Evolutionary conservation across 2,113 vertebrate genomes (phyloP).

Genomic region (Myrmecobius fasciatus): DNA sequence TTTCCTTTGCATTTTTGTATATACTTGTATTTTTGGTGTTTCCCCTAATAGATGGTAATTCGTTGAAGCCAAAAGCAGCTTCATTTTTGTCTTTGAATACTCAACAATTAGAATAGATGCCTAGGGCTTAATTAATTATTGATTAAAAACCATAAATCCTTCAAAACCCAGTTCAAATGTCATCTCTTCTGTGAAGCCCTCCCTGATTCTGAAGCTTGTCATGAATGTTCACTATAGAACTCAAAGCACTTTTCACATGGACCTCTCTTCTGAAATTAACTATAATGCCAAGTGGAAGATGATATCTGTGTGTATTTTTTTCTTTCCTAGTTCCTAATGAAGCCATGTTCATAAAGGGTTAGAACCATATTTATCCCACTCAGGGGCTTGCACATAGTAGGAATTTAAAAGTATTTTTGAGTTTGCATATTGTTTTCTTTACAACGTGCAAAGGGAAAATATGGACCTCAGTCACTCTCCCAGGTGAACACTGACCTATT

Average conservation of each 20-base stretch:
- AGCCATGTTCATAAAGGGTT: background rate
- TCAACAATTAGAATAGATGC: background rate
- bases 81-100: background rate
- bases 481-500: background rate
- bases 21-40: background rate
- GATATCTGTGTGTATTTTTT: background rate
- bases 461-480: slow-evolving; percentile 9
- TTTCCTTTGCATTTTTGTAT: background rate
- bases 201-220: background rate
- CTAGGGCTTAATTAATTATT: background rate
- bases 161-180: background rate
- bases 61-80: background rate
- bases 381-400: background rate
- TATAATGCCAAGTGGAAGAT: background rate
- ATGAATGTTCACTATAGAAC: background rate
- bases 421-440: slow-evolving; percentile 3
- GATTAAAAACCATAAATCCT: background rate
- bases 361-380: background rate
- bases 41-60: background rate
- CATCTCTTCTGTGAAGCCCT: background rate
- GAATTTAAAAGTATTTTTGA: background rate
- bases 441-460: slow-evolving; percentile 31
- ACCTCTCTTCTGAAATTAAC: background rate
- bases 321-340: background rate
- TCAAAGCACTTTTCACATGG: background rate